Evolutionary conservation across 1,140 invertebrate species (phyloP), one percentile per base, ranked within the genome.

Genomic region (Nephotettix cincticeps): DNA sequence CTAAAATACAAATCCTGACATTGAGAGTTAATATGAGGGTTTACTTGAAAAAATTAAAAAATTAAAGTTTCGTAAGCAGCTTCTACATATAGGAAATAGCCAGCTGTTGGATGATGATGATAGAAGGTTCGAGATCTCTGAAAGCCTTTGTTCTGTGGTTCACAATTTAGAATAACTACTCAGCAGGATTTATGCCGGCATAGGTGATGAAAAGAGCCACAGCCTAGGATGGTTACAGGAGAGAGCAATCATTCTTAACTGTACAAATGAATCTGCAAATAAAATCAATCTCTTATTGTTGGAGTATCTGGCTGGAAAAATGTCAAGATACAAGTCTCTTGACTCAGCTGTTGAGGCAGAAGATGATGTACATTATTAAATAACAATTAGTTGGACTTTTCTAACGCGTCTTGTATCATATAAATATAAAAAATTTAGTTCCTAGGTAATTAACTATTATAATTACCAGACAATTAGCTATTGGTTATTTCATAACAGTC

Each of bases 351-450:
- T 76, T 25, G 71, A 80, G 54, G 70, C 47, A 28, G 75, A 78
- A 28, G 75, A 80, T 21, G 74, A 72, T 56, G 72, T 76, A 27
- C 72, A 78, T 66, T 81, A 81, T 71, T n/a, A n/a, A n/a, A n/a
- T n/a, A n/a, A n/a, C n/a, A n/a, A n/a, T n/a, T n/a, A n/a, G n/a
- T n/a, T n/a, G n/a, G n/a, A n/a, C n/a, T n/a, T n/a, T n/a, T n/a
- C n/a, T n/a, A n/a, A n/a, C n/a, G n/a, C n/a, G n/a, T n/a, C n/a
- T n/a, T n/a, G n/a, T n/a, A n/a, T n/a, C n/a, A n/a, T n/a, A n/a
- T n/a, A n/a, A n/a, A n/a, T n/a, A n/a, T n/a, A n/a, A n/a, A n/a
- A n/a, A n/a, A n/a, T n/a, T n/a, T n/a, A n/a, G n/a, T n/a, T n/a
- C n/a, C n/a, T n/a, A n/a, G n/a, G n/a, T n/a, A n/a, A n/a, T n/a